Evolutionary conservation across 2,113 vertebrate genomes (phyloP), one percentile per base, ranked within the genome.

Genomic region (Rhynchomys soricoides): DNA sequence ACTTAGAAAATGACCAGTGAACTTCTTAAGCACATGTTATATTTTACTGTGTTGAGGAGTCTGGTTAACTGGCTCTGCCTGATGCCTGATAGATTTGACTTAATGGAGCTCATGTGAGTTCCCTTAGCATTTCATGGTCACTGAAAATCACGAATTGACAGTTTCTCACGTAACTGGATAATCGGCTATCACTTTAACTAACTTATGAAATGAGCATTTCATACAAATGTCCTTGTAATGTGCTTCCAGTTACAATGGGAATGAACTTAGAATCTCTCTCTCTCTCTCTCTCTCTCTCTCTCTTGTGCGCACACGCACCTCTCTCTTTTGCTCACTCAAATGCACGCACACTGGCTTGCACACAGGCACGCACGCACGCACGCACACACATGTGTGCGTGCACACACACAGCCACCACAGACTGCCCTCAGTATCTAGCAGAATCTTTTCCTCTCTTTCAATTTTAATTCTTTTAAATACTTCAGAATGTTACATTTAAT

Each of bases 161-260:
- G 24, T 75, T 78, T 50, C 70, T 50, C 3, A 1, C n/a, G 62
- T 70, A 70, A 81, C 37, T 43, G 66, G 89, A 45, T 81, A 86
- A 86, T 52, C 83, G 29, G 68, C 86, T 95, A 83, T 86, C 57
- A 43, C 88, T 91, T 93, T 55, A 70, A 89, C 93, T 85, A 59
- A 91, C n/a, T 71, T 94, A 86, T 12, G 29, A 79, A 57, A 37
- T 45, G 50, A 86, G 21, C 26, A 57, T 37, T 87, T 91, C 12
- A 3, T 62, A 34, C n/a, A 29, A 78, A 8, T 15, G 3, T 71
- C 13, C 31, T 66, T 59, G 7, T 68, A 29, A 50, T n/a, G 92
- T 90, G 17, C 48, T 91, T 75, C 66, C 22, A 64, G 83, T 73
- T 95, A 70, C 19, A 82, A 66, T 29, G 34, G 68, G 66, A 89